Conservation (phyloP, 2,888 invertebrate species). For the Chrysolina americana region DNA sequence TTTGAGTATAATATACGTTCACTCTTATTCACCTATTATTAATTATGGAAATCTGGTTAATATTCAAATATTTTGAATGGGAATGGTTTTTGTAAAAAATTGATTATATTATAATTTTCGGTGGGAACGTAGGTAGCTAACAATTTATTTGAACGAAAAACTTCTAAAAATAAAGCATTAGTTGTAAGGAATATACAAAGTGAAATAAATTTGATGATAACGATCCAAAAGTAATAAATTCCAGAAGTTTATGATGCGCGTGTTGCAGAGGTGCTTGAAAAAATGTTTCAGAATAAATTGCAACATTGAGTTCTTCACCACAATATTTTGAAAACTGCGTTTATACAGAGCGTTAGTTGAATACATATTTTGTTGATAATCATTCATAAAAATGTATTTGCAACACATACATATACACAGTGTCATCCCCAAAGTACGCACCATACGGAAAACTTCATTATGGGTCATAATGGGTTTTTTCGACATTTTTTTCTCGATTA, state of each 20-base stretch:
- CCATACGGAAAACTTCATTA: no score
- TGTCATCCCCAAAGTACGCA: no score
- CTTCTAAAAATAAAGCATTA: not conserved
- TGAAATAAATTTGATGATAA: slow-evolving; percentile 4
- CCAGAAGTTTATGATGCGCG: not conserved
- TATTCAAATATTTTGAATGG: not conserved
- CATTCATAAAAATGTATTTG: no score
- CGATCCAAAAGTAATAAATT: not conserved
- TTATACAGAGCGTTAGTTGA: no score
- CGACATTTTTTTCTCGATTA: no score
- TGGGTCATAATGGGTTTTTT: no score
- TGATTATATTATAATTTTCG: not conserved
- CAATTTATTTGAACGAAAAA: not conserved
- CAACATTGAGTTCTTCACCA: no score
- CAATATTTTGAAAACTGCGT: no score
- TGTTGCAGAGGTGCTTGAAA: not conserved
- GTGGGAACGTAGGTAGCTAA: not conserved
- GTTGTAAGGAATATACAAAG: not conserved
- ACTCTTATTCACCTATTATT: not conserved
- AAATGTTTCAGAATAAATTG: no score
- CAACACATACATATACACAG: no score
- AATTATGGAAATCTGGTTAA: slow-evolving; percentile 3
- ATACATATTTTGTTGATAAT: no score
- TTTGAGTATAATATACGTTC: not conserved
- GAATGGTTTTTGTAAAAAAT: not conserved